Evolutionary conservation across 2,888 invertebrate species (phyloP), one percentile per base, ranked within the genome.

Genomic region (Branchellion lobata): DNA sequence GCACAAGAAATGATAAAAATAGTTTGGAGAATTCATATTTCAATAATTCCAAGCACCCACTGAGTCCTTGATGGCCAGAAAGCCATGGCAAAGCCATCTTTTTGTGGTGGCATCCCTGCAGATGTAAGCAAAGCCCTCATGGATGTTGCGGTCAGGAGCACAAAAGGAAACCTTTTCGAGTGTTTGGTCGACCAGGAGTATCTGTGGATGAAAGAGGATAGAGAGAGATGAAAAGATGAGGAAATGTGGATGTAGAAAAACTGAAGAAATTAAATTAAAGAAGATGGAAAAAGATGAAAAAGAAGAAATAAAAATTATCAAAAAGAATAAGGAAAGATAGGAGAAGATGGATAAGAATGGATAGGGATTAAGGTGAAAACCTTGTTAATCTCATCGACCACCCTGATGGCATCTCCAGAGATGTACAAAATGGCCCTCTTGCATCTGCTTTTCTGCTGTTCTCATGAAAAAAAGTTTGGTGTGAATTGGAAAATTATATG

Each of bases 141-240:
- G 97, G 86, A 97, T 95, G 88, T 95, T 96, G 81, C 98, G 91
- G 88, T 99, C 99, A 0, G 99, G 99, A 8, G 99, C 98, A 89
- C 99, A 99, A 89, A 99, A 99, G 21, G 98, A 99, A 1, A 99
- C 98, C 89, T 99, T 99, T 89, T 99, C 99, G 82, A 99, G 98
- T 31, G 98, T 99, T 89, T 99, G 98, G 89, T 99, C 98, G 61
- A 99, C 97, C 84, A 99, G 94, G 82, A 99, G 91, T 40, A 97
- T 96, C 90, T 91, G 80, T 8, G 18, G 21, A 33, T 47, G 24
- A 29, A 18, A 36, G 61, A 40, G 5, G 40, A 14, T 5, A 14
- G 40, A 8, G 40, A 8, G 14, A 40, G 40, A n/a, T n/a, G n/a
- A n/a, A n/a, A n/a, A n/a, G n/a, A n/a, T n/a, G n/a, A n/a, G n/a